Conservation (phyloP, 2,888 invertebrate genomes). For the Syrista parreyssii region DNA sequence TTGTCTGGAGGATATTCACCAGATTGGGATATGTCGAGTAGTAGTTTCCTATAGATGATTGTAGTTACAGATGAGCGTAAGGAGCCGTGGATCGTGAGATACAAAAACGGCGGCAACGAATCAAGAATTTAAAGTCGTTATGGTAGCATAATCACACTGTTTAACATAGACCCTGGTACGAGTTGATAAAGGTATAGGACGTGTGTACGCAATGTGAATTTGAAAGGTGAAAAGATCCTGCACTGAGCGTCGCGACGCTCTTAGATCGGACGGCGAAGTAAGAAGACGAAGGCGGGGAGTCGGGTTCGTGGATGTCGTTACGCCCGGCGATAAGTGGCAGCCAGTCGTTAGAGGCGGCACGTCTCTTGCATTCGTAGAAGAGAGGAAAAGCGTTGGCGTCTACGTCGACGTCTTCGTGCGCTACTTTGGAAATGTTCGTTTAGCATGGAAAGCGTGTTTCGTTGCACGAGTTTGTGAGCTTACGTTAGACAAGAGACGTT, state of each 20-base stretch:
- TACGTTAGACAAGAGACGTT: background rate
- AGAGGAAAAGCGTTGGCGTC: background rate
- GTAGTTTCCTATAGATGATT: background rate
- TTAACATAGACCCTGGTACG: background rate
- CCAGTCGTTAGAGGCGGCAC: constrained; percentile 1
- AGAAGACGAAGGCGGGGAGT: background rate
- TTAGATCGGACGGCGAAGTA: background rate
- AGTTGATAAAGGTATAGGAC: background rate
- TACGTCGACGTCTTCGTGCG: background rate
- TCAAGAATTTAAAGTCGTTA: background rate
- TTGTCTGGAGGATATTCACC: background rate
- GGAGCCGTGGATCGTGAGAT: background rate
- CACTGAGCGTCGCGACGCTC: background rate
- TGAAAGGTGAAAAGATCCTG: background rate
- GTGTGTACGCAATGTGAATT: background rate
- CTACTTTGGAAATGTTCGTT: background rate
- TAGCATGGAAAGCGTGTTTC: background rate
- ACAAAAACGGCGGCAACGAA: background rate
- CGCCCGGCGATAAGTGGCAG: constrained; percentile 1
- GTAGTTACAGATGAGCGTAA: background rate
- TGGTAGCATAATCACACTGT: background rate
- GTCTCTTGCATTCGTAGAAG: background rate
- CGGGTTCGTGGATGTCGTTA: background rate
- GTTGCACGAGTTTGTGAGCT: background rate
- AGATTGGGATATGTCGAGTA: background rate